Base-by-base conservation (phyloP, 2,888 invertebrate genomes). In the Pseudococcus viburni region DNA sequence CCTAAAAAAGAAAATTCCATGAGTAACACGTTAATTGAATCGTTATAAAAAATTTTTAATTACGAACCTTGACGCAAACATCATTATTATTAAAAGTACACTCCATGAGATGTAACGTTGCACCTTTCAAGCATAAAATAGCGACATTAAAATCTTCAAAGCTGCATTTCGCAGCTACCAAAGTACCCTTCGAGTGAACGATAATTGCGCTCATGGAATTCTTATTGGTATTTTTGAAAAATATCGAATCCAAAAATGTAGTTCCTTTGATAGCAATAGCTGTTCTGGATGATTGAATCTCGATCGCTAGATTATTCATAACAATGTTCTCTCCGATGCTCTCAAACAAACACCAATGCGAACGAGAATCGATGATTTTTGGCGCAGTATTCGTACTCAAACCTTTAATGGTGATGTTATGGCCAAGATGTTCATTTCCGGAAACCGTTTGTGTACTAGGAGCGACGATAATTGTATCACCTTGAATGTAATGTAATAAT, bases 331-430 rank as follows among this genome's bases (percentile, higher is more conserved):
- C 80, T 19, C 33, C 80, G 46, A 83, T 42, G 19, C 42, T 83
- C 9, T 83, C 80, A 19, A 83, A 83, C 9, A 83, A 46, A 33
- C 80, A 83, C 80, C 80, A 83, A 83, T 83, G 39, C 19, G 80
- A 46, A 46, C 80, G 80, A 19, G 39, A 9, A 46, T 83, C 80
- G 6, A 7, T 46, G 19, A 83, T 46, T n/a, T 9, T 83, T 11
- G 80, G 39, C 39, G 19, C 9, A 0, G n/a, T 46, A 4, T 83
- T 15, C 9, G 19, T 0, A 22, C 17, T 7, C 0, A 83, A 33
- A 46, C 80, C 46, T 46, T 12, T 83, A 46, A 83, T 46, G 19
- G 46, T 83, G 15, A 83, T 46, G 19, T 83, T 46, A 46, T 83
- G 33, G 1, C 42, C 46, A 19, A 83, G 80, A 11, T 42, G 80